A percentile compares a stretch with the other conserved stretches of the same genome.
These are phyloP conservation scores for Erpornis zantholeuca DNA, from an alignment of 2,113 vertebrate genomes.

Conservation along the genomic window DNA sequence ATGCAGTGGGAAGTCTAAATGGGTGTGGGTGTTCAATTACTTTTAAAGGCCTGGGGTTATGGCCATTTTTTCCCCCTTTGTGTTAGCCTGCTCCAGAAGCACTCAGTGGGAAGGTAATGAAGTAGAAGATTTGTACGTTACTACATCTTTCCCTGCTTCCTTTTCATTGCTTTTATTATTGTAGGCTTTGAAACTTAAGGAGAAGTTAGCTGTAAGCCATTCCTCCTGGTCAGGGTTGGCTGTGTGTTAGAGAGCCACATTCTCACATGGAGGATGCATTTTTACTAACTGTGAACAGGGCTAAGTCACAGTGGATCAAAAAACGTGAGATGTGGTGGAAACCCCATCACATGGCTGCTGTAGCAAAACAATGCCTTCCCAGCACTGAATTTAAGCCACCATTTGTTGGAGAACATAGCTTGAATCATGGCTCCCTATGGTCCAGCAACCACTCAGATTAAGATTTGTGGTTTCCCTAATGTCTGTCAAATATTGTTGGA, in stretches of 20 bases:
- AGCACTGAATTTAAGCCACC: neutral
- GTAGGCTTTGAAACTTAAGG: conserved; percentile 13
- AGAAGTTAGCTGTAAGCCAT: neutral
- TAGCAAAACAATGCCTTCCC: neutral
- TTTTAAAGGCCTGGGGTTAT: conserved; percentile 5
- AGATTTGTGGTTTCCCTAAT: conserved; percentile 33
- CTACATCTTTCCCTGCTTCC: neutral
- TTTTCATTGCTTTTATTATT: neutral
- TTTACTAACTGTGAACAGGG: conserved; percentile 23
- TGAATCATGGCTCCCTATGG: neutral
- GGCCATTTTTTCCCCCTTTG: neutral
- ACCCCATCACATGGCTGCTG: neutral
- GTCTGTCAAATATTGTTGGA: conserved; percentile 31
- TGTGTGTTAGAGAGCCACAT: neutral
- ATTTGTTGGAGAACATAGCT: neutral
- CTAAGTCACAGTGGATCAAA: neutral
- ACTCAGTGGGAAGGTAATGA: conserved; percentile 20
- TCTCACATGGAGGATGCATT: neutral
- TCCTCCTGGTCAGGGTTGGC: neutral
- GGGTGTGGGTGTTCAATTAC: conserved; percentile 12
- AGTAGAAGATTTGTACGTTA: conserved; percentile 6
- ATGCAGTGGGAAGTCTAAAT: neutral
- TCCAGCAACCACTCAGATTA: conserved; percentile 13
- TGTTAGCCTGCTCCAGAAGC: neutral
- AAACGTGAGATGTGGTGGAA: neutral